Base-by-base conservation (phyloP, 2,888 invertebrate species). In the Heteromyza rotundicornis region DNA sequence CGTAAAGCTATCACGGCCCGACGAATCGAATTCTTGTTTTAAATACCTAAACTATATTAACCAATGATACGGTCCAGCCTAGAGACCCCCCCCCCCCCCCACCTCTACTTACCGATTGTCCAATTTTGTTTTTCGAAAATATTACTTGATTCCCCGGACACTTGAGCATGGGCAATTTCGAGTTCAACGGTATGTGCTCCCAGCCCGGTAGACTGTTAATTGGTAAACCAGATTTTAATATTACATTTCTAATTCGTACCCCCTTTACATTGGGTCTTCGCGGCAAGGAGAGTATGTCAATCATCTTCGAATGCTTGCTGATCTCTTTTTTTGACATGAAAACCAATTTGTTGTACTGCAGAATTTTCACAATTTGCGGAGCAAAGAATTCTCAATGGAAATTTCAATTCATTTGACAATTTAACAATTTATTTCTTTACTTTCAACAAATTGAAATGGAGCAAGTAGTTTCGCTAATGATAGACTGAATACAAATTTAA, bases 141-240 rank as follows among this genome's bases (percentile, higher is more conserved):
- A 82, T 77, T 10, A 83, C 81, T 65, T 81, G 77, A 69, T 81
- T 81, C 2, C 75, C 77, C 0, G 82, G 83, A 69, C 80, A 81
- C 62, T 82, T 81, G 0, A 82, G 70, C 82, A 83, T 82, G 2
- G 83, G 83, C 14, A 83, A 70, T 62, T 83, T 83, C 32, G 74
- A 71, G 64, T 79, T 75, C 0, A 83, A 68, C 1, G 82, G 82
- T 51, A 82, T 79, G 1, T 75, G 65, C 49, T 79, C 78, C 83
- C 83, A 83, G 2, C 82, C 82, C 1, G 83, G 82, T 12, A 83
- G 64, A 62, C 81, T 78, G 59, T 83, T 82, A 5, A 81, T 76
- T 1, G 83, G 82, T 24, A 83, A 61, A 1, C 81, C 81, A 3
- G 74, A 69, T 50, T 73, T 74, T 40, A 67, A 70, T 51, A 67